Conservation (phyloP, 2,888 invertebrate species). For the Glyphotaelius pellucidus region DNA sequence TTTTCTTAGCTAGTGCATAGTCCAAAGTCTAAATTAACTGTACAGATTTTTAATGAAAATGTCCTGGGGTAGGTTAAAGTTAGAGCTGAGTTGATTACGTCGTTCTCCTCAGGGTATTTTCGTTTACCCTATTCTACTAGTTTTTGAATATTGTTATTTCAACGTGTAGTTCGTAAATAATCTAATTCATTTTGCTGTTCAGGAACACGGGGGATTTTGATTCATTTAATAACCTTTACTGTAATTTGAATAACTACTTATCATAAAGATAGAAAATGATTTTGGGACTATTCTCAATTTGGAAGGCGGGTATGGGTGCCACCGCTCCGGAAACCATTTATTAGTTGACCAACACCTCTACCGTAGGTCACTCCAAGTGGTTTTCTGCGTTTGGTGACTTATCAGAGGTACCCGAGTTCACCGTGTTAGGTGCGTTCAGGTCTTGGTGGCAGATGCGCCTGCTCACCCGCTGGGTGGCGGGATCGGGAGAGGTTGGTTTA, state of each 20-base stretch:
- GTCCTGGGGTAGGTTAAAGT: background rate
- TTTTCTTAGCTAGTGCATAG: background rate
- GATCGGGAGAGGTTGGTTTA: too few species aligned
- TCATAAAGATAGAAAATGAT: background rate
- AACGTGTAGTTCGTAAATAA: background rate
- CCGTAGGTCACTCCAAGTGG: too few species aligned
- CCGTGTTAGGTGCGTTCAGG: too few species aligned
- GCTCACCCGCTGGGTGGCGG: too few species aligned
- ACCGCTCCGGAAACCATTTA: too few species aligned
- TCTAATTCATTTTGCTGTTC: background rate
- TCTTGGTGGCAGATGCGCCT: too few species aligned
- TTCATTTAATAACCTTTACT: background rate
- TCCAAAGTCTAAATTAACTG: background rate
- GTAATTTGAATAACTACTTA: background rate
- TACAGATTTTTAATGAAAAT: background rate
- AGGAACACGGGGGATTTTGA: background rate
- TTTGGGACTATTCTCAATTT: background rate
- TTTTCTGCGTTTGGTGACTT: too few species aligned
- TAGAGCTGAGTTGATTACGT: background rate
- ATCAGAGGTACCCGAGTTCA: too few species aligned
- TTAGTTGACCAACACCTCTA: too few species aligned
- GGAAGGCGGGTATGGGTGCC: too few species aligned
- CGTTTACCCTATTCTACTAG: background rate
- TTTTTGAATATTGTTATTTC: background rate
- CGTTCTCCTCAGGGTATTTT: background rate